Evolutionary conservation across 2,113 vertebrate species (phyloP), one percentile per base, ranked within the genome.

Genomic region (Platanista minor): DNA sequence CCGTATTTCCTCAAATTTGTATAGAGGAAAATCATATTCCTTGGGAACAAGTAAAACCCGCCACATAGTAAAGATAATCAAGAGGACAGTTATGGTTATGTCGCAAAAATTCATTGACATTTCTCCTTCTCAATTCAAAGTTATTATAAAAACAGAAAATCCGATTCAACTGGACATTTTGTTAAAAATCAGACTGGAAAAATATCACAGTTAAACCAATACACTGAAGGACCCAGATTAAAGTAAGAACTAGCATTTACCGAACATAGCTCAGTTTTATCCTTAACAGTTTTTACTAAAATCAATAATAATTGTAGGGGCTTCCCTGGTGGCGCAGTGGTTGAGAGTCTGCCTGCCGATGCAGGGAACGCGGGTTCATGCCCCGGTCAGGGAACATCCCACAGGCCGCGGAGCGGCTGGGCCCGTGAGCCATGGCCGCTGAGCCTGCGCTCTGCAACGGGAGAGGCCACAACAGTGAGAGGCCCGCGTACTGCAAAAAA

Each of bases 181-280:
- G 59, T 90, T 74, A 77, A 74, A 91, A 95, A 84, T 54, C 33
- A 89, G 77, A 33, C 25, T 57, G 33, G 82, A 78, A 98, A 97
- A 96, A 96, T 43, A n/a, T 87, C 82, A 94, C 75, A 94, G 75
- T 91, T 96, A 98, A 98, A 97, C 77, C 88, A 98, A 94, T 72
- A 87, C 52, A 52, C 52, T 41, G 62, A 95, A 95, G 41, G 75
- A 93, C 88, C 57, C 57, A 94, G 67, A 97, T 97, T 95, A 98
- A 97, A 98, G 95, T 93, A 94, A 95, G 97, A 98, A 91, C 87
- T 87, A 91, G 97, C 81, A 98, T 91, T 77, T 95, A 97, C 87
- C 95, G 84, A 97, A 15, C 64, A 85, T 74, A 84, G 82, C 90
- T 49, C 62, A 97, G 61, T 87, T 95, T 78, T 82, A 90, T 91